Base-by-base conservation (phyloP, 2,797 vertebrate species). In the Crax fasciolata region DNA sequence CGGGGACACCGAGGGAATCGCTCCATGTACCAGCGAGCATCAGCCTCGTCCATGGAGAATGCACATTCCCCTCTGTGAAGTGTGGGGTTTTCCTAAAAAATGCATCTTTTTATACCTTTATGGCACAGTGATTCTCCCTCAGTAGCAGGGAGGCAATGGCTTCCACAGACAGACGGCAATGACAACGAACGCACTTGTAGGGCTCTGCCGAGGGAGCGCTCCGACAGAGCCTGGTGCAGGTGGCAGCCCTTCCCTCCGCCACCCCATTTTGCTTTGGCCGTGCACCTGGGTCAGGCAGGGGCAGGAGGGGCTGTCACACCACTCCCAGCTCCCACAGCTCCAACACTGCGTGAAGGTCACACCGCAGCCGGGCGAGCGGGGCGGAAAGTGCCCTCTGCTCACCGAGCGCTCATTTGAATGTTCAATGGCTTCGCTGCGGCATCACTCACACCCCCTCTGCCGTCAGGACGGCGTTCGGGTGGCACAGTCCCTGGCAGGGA, bases 321-420 rank as follows among this genome's bases (percentile, higher is more conserved):
- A 84, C 93, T 89, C 66, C 13, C 57, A 24, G 76, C 54, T 55
- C 54, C 30, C 18, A 30, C 54, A n/a, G 54, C 54, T 66, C 13
- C 57, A 21, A 73, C 76, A 88, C 66, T 52, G 16, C 66, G 54
- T 58, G 96, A 96, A 97, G 96, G 95, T 96, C 96, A 96, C 85
- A 38, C 52, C 9, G 3, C 44, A 93, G 95, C 79, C n/a, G 78
- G 44, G 61, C 85, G 82, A 58, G 90, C 57, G 79, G 94, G 92
- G 66, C 61, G 80, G 58, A 71, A 77, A 91, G 63, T 51, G 91
- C 94, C 96, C 95, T 97, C 89, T 54, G 89, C 94, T 94, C 94
- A 85, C 77, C 4, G 48, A 96, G 87, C 0, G 9, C 94, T 96
- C 91, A 96, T 97, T 95, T 95, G 89, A 96, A 96, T 96, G 88